These are phyloP conservation scores for Nycticebus coucang DNA, from an alignment of 2,113 vertebrate genomes.

Conservation along the genomic window DNA sequence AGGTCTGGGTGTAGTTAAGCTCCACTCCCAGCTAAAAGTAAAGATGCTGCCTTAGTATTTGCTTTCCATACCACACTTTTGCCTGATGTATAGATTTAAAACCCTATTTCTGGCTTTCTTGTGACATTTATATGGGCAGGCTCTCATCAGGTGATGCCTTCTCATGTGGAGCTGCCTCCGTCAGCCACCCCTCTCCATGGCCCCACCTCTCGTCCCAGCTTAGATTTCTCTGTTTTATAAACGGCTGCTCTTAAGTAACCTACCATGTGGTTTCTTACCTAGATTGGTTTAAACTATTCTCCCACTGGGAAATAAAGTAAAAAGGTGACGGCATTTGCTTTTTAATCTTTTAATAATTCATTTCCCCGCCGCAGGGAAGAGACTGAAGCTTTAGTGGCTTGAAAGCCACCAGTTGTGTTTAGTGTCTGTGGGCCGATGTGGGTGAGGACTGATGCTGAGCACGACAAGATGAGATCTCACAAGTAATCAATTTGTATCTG, in stretches of 20 bases:
- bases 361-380: not conserved
- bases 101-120: constrained; percentile 39
- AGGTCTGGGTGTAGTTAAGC: not conserved
- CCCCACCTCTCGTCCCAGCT: not conserved
- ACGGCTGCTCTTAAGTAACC: not conserved
- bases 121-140: not conserved
- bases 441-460: not conserved
- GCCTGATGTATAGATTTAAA: not conserved
- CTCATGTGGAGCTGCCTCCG: not conserved
- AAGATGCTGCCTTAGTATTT: not conserved
- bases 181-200: not conserved
- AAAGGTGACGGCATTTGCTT: constrained; percentile 26
- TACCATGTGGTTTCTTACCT: not conserved
- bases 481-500: not conserved
- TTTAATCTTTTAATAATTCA: constrained; percentile 45
- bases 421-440: not conserved
- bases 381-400: not conserved
- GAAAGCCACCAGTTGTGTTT: not conserved
- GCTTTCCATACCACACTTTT: not conserved
- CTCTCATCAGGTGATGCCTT: not conserved
- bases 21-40: not conserved
- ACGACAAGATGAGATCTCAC: not conserved
- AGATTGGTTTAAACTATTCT: not conserved
- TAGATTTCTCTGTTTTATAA: not conserved
- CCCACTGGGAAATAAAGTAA: constrained; percentile 16